phyloP scores from a whole-genome alignment of 2,113 vertebrate species.

The Chelonoidis abingdonii region DNA sequence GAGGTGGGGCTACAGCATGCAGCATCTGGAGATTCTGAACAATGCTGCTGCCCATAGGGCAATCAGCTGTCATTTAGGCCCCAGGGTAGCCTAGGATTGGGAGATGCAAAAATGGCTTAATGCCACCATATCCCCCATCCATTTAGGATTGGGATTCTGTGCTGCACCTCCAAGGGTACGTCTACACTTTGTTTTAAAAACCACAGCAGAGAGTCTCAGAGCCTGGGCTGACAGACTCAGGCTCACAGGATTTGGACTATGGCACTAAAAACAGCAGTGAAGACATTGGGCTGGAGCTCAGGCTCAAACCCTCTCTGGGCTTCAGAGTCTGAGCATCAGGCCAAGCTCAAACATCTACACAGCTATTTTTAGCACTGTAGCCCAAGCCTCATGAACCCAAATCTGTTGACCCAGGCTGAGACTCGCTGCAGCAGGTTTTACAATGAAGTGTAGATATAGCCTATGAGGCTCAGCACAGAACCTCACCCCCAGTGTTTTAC shows the following conservation, averaged over 20 bases:
- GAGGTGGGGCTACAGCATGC: background rate
- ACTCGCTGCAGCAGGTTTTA: background rate
- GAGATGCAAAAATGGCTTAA: background rate
- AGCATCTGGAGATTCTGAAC: background rate
- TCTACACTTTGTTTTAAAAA: background rate
- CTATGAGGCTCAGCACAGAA: background rate
- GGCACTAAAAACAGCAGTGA: background rate
- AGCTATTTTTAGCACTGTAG: background rate
- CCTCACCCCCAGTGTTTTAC: background rate
- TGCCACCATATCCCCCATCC: background rate
- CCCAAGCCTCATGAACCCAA: rapidly evolving
- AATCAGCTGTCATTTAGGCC: background rate
- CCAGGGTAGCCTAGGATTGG: background rate
- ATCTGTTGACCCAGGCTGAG: background rate
- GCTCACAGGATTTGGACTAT: background rate
- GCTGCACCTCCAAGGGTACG: background rate
- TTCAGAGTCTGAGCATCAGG: background rate
- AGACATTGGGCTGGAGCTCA: background rate
- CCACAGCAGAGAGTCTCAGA: background rate
- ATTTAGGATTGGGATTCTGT: rapidly evolving
- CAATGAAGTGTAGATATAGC: background rate
- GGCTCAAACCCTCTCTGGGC: background rate
- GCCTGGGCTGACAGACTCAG: background rate
- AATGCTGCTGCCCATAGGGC: background rate
- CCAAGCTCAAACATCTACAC: background rate